Conservation (phyloP, 35 echinoderm and acorn worm species). For the Chiridota heheva region DNA sequence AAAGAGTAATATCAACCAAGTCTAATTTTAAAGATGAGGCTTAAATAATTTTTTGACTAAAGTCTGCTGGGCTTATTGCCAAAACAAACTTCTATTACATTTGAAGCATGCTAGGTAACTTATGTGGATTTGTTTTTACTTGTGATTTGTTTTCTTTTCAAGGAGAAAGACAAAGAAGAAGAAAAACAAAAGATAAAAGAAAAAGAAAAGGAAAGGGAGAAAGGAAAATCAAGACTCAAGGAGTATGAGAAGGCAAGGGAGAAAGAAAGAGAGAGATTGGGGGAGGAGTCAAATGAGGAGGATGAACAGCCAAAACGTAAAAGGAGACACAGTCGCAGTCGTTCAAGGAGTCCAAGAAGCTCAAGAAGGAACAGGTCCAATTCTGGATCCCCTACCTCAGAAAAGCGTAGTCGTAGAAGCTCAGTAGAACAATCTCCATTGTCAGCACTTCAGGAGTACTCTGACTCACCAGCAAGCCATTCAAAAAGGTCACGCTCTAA, state of each 20-base stretch:
- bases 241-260: conserved; percentile 86
- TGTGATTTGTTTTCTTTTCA: too few species aligned
- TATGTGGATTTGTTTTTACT: too few species aligned
- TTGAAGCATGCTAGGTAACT: too few species aligned
- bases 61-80: too few species aligned
- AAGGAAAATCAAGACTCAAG: conserved; percentile 58
- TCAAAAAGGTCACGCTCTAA: conserved; percentile 58
- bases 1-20: too few species aligned
- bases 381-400: conserved; percentile 65
- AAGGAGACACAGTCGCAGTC: conserved; percentile 29
- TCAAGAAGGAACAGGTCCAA: conserved; percentile 49
- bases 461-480: conserved; percentile 56
- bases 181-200: conserved; percentile 74
- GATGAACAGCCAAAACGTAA: conserved; percentile 37
- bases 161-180: conserved; percentile 82
- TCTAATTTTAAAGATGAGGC: too few species aligned
- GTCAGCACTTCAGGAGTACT: conserved; percentile 67
- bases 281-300: conserved; percentile 65
- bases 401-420: conserved; percentile 40
- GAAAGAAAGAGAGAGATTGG: conserved; percentile 67
- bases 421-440: conserved; percentile 56
- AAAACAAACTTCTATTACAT: too few species aligned
- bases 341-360: conserved; percentile 21
- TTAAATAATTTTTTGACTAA: too few species aligned
- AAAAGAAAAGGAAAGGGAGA: conserved; percentile 72